phyloP scores from a whole-genome alignment of 2,113 vertebrate genomes.

The Pagrus major region DNA sequence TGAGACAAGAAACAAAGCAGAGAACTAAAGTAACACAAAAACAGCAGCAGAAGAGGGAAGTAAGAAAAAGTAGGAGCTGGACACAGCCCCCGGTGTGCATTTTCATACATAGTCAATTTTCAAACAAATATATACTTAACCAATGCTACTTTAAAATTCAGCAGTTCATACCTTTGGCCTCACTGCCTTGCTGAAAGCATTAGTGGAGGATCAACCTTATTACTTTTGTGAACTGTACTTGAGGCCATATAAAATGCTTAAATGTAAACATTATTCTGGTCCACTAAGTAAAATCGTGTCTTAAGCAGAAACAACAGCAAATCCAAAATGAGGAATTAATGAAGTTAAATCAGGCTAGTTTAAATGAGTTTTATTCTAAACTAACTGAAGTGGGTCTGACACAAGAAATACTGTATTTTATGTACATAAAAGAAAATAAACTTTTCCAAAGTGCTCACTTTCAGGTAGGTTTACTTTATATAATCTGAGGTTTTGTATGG shows the following conservation, averaged over 20 bases:
- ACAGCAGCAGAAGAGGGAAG: conserved; percentile 61
- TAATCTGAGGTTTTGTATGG: background rate
- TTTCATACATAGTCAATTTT: background rate
- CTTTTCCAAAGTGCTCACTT: conserved; percentile 16
- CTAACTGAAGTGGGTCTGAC: conserved; percentile 24
- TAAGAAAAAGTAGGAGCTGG: conserved; percentile 9
- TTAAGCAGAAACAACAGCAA: conserved; percentile 20
- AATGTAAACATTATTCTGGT: too few species aligned
- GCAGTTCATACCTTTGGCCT: background rate
- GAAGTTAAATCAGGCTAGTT: conserved; percentile 32
- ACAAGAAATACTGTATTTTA: conserved; percentile 20
- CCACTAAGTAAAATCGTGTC: background rate
- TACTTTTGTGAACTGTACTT: background rate
- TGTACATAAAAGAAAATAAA: conserved; percentile 30
- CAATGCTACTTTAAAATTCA: background rate
- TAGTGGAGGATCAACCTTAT: background rate
- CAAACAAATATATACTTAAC: background rate
- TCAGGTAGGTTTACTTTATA: conserved; percentile 15
- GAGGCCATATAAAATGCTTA: background rate
- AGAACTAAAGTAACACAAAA: conserved; percentile 34
- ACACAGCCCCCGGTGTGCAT: background rate
- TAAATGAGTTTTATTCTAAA: conserved; percentile 49
- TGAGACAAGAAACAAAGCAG: conserved; percentile 19
- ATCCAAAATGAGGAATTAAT: conserved; percentile 39
- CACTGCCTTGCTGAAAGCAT: background rate